phyloP scores from a whole-genome alignment of 1,140 invertebrate species.

The Dufourea novaeangliae region DNA sequence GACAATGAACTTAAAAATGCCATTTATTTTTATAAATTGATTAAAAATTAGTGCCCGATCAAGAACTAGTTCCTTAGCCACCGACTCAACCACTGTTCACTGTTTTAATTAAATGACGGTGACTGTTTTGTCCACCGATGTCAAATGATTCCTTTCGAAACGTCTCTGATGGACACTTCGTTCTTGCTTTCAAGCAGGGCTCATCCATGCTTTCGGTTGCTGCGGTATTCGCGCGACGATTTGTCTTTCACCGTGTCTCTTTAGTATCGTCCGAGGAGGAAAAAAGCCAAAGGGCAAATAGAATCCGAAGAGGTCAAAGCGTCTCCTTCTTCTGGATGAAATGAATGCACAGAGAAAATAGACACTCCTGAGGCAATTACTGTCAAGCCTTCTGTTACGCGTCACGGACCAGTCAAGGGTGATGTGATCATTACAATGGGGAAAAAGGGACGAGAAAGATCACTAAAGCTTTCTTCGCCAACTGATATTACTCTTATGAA shows the following conservation, averaged over 20 bases:
- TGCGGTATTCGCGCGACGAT: not conserved
- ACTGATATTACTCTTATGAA: no score
- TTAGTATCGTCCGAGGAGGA: not conserved
- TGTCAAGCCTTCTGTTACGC: not conserved
- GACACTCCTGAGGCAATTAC: conserved; percentile 6
- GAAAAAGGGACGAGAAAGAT: no score
- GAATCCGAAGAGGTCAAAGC: not conserved
- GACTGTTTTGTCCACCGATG: not conserved
- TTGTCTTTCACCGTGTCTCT: conserved; percentile 14
- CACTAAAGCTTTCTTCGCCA: no score
- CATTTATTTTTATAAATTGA: no score
- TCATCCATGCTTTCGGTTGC: conserved; percentile 1
- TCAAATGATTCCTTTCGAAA: not conserved
- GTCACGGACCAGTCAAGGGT: not conserved
- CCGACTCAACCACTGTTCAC: not conserved
- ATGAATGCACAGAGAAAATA: conserved; percentile 3
- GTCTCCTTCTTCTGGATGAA: not conserved
- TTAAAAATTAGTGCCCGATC: no score
- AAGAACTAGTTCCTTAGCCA: no score
- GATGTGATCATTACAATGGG: no score
- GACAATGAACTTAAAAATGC: no score
- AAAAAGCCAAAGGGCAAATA: not conserved
- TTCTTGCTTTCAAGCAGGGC: not conserved
- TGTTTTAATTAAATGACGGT: not conserved
- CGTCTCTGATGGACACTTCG: not conserved